These are phyloP conservation scores for Mormyrops boulengeri DNA, from an alignment of 2,797 vertebrate genomes.

Conservation along the genomic window DNA sequence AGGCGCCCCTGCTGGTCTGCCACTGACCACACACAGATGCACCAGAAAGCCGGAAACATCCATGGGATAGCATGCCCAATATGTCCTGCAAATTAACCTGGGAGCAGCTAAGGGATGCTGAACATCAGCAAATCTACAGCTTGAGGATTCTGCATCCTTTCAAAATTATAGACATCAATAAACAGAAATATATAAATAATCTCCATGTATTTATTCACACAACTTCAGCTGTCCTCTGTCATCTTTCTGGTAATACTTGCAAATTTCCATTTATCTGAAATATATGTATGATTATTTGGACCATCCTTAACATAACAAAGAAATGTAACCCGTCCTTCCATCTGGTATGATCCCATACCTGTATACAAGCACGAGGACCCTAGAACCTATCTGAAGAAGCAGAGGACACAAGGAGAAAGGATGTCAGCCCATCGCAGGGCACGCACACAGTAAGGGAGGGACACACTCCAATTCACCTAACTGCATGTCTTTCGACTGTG, in stretches of 20 bases:
- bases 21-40: background rate
- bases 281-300: background rate
- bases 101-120: background rate
- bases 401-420: background rate
- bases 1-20: background rate
- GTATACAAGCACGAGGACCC: background rate
- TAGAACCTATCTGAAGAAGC: background rate
- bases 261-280: background rate
- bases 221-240: background rate
- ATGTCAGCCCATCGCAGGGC: background rate
- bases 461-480: background rate
- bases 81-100: background rate
- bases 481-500: background rate
- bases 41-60: background rate
- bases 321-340: background rate
- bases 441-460: background rate
- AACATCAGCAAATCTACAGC: background rate
- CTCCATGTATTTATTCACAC: background rate
- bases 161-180: background rate
- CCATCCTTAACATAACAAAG: background rate
- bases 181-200: background rate
- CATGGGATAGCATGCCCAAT: background rate
- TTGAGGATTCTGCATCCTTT: background rate
- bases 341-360: background rate
- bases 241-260: background rate